Base-by-base conservation (phyloP, 2,113 vertebrate genomes). In the Cygnus buccinator region DNA sequence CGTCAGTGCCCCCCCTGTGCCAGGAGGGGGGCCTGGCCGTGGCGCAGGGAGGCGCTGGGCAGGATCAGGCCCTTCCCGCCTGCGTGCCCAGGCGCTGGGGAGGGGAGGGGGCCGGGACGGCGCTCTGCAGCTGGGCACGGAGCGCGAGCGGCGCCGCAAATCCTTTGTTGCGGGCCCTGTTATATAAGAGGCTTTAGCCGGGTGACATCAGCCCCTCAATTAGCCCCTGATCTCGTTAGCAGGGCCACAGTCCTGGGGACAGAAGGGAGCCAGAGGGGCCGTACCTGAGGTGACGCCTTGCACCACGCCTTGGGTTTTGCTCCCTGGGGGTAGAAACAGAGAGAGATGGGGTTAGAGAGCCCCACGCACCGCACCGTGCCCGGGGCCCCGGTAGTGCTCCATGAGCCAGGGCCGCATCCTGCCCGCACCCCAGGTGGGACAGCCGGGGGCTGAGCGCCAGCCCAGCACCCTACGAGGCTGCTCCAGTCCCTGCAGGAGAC, bases 241-340 rank as follows among this genome's bases (percentile, higher is more conserved):
- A 10, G 2, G 16, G 73, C 82, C 17, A 2, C 2, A 3, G 48
- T 87, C 35, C 23, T 13, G 1, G 50, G 80, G 71, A 25, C 16
- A 13, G 89, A 74, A 44, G 75, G 67, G 35, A 55, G 35, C 43
- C 3, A 6, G 54, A 58, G 13, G 71, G 61, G 35, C 65, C 62
- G 0, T 98, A 99, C 99, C 99, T 98, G 99, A 98, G 76, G 99
- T 98, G 94, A 99, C 99, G 5, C 99, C 98, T 98, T 98, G 98
- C 71, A 98, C 98, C 85, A 98, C 98, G 4, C 98, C 98, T 89
- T 99, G 98, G 96, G 99, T 99, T 98, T 99, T 99, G 98, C 80
- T 99, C 97, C 99, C 99, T 99, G 96, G 18, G 87, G 95, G 82
- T 12, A 97, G 88, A 94, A 95, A 94, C 84, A 72, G 13, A 85